A percentile compares a stretch with the other conserved stretches of the same genome.
Conservation (phyloP, 2,113 vertebrate species). For the Oceanodroma tethys region DNA sequence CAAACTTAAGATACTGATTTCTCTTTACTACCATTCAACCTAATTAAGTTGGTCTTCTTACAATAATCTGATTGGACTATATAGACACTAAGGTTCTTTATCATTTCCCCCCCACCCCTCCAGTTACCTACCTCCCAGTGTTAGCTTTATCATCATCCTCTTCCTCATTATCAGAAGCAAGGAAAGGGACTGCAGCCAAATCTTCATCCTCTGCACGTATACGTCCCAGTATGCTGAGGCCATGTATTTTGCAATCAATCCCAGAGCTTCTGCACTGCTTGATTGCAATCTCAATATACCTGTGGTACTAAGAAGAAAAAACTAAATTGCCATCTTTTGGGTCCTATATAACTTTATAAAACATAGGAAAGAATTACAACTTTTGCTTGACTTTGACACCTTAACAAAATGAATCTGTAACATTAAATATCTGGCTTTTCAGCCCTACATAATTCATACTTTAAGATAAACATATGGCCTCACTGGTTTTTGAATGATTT, state of each 20-base stretch:
- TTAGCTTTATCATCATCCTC: constrained; percentile 94
- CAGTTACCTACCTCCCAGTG: constrained; percentile 83
- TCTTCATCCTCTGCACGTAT: constrained; percentile 95
- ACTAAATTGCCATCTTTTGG: background rate
- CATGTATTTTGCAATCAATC: constrained; percentile 97
- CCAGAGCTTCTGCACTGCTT: constrained; percentile 98
- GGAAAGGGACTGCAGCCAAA: constrained; percentile 91
- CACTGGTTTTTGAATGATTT: background rate
- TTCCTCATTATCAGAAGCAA: constrained; percentile 97
- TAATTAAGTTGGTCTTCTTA: background rate
- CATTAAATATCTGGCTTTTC: background rate
- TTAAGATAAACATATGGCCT: background rate
- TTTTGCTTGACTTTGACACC: background rate
- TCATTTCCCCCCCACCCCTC: rapidly evolving
- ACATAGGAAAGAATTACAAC: background rate
- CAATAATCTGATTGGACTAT: background rate
- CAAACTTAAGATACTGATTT: background rate
- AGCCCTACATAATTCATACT: background rate
- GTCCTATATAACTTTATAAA: background rate
- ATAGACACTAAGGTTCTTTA: background rate
- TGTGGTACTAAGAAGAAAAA: constrained; percentile 83
- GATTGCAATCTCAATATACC: constrained; percentile 93
- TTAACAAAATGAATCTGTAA: background rate
- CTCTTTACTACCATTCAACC: background rate
- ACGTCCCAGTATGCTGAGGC: constrained; percentile 87